Evolutionary conservation across 2,888 invertebrate genomes (phyloP).

Genomic region (Cyrtodaria siliqua): DNA sequence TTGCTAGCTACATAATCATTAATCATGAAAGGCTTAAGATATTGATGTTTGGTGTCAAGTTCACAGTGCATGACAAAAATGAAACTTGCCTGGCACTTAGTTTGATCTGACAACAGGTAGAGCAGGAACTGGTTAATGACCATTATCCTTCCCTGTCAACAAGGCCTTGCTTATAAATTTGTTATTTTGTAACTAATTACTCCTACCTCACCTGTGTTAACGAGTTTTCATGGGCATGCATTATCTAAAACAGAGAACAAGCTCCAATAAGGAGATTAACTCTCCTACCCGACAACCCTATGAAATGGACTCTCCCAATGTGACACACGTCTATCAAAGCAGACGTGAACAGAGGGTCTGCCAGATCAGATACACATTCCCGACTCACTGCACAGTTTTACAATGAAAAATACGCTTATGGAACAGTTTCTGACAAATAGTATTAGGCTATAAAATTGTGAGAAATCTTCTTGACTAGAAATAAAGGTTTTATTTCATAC

Average conservation of each 20-base stretch:
- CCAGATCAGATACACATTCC: conserved; percentile 26
- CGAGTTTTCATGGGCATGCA: neutral
- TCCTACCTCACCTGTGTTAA: conserved; percentile 1
- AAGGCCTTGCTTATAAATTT: neutral
- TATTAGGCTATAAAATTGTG: conserved; percentile 26
- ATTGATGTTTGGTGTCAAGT: conserved; percentile 83
- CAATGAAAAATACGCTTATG: conserved; percentile 3
- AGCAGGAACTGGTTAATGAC: neutral
- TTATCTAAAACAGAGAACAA: conserved; percentile 12
- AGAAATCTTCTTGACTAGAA: conserved; percentile 29
- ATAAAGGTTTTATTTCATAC: conserved; percentile 9
- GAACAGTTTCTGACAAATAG: conserved; percentile 8
- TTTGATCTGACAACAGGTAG: conserved; percentile 44
- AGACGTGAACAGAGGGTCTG: conserved; percentile 79
- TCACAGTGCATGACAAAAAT: conserved; percentile 83
- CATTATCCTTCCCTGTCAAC: neutral
- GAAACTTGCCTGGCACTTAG: conserved; percentile 82
- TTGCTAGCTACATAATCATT: conserved; percentile 70
- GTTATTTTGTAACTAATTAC: conserved; percentile 3
- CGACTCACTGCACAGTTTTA: no score
- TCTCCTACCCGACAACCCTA: conserved; percentile 56
- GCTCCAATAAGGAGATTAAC: conserved; percentile 34
- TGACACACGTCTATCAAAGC: conserved; percentile 84
- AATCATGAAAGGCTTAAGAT: conserved; percentile 78
- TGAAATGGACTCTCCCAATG: conserved; percentile 76